Base-by-base conservation (phyloP, 2,888 invertebrate genomes). In the Miltochrista miniata region DNA sequence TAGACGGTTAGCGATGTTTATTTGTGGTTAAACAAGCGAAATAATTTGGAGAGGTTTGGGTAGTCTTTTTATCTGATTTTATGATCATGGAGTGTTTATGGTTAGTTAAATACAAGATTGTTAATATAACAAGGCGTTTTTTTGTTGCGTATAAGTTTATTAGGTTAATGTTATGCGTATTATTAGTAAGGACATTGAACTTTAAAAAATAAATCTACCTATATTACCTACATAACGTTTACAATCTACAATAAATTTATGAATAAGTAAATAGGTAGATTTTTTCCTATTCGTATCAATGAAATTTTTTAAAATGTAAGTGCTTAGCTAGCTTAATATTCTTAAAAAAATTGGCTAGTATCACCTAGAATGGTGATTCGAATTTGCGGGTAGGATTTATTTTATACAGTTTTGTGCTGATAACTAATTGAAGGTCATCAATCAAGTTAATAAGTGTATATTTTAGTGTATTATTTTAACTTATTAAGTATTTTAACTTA, bases 11-110 rank as follows among this genome's bases (percentile, higher is more conserved):
- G 67, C 41, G 55, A 63, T 64, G 54, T 64, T 70, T 74, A 64
- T 71, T 72, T 72, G 59, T 65, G 61, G 63, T 70, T 68, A 61
- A 72, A 68, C 66, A 68, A 67, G 64, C 67, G 64, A 54, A 70
- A 65, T 68, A 64, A 67, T 66, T 68, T 65, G 51, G 59, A 67
- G 64, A 63, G 59, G 38, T 61, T 61, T 52, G 45, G 47, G 45
- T 65, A 52, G 61, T 59, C 56, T 49, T 59, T 48, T 60, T 63
- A 57, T 63, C 68, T 64, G 54, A 67, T 60, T 67, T 58, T 51
- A 59, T 56, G 56, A 52, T 52, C 68, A 49, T 41, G 51, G 39
- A 52, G 12, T 43, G 35, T 54, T 60, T 54, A 48, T 51, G 42
- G 37, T 29, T 59, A 50, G 51, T 47, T 29, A 35, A 39, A 45